These are phyloP conservation scores for Cosmia pyralina DNA, from an alignment of 2,888 invertebrate genomes.

Conservation along the genomic window DNA sequence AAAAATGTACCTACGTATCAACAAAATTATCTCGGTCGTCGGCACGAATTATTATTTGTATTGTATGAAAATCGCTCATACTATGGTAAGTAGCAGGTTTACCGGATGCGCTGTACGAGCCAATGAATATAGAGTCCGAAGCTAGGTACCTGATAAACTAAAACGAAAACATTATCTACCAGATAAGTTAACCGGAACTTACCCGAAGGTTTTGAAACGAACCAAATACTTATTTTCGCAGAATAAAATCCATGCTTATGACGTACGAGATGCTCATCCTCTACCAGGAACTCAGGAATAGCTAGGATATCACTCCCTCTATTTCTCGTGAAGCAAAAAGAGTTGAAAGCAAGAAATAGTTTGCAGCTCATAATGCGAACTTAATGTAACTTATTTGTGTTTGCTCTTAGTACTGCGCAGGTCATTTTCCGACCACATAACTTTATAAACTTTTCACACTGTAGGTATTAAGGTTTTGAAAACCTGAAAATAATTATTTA, in stretches of 20 bases:
- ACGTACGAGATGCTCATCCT: neutral
- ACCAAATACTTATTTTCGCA: neutral
- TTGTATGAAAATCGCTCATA: neutral
- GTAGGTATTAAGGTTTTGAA: conserved; percentile 9
- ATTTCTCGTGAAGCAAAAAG: conserved; percentile 16
- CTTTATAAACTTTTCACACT: conserved; percentile 3
- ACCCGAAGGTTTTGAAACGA: neutral
- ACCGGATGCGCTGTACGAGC: neutral
- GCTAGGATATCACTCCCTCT: neutral
- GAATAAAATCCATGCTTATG: neutral
- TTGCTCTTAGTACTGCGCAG: conserved; percentile 35
- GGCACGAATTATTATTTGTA: too few relatives aligned
- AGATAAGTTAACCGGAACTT: neutral
- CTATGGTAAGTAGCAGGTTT: neutral
- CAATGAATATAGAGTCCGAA: neutral
- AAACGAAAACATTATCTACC: neutral
- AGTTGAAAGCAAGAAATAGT: conserved; percentile 12
- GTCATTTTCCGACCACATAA: conserved; percentile 6
- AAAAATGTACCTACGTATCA: too few relatives aligned
- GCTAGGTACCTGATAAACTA: neutral
- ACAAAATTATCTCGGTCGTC: neutral
- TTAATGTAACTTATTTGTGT: conserved; percentile 40
- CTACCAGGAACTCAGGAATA: conserved; percentile 26
- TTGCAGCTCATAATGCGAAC: conserved; percentile 29
- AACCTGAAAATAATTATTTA: neutral